phyloP scores from a whole-genome alignment of 1,140 invertebrate species.

The Drosophila nebulosa region DNA sequence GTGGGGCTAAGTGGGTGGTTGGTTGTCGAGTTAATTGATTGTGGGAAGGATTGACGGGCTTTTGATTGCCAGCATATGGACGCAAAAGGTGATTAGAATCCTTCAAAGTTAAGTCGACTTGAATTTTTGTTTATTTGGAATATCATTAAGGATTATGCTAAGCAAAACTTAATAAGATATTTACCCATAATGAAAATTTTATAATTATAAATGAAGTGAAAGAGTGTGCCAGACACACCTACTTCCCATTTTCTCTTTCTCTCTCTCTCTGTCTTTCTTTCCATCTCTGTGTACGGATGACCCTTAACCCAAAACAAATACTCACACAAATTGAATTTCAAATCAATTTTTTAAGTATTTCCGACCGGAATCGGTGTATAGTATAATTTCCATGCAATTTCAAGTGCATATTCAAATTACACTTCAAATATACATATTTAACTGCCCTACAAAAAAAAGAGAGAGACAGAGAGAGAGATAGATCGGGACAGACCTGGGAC shows the following conservation, averaged over 20 bases:
- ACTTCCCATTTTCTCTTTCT: not conserved
- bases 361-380: slow-evolving; percentile 72
- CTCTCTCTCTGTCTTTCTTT: not conserved
- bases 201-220: not conserved
- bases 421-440: slow-evolving; percentile 50
- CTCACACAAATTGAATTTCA: slow-evolving; percentile 38
- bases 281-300: not conserved
- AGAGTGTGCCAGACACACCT: slow-evolving; percentile 19
- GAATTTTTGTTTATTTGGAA: slow-evolving; percentile 8
- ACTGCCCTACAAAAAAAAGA: slow-evolving; percentile 56
- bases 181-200: not conserved
- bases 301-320: slow-evolving; percentile 42
- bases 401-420: slow-evolving; percentile 77
- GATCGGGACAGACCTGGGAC: slow-evolving; percentile 25
- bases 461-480: slow-evolving; percentile 11
- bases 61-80: slow-evolving; percentile 27
- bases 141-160: slow-evolving; percentile 15
- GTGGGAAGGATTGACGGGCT: slow-evolving; percentile 32
- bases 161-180: slow-evolving; percentile 3
- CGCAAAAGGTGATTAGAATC: slow-evolving; percentile 24
- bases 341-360: slow-evolving; percentile 66
- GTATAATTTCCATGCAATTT: slow-evolving; percentile 76
- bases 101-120: not conserved
- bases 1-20: not conserved
- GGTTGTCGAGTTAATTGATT: slow-evolving; percentile 47